Evolutionary conservation across 2,797 vertebrate species (phyloP).

Genomic region (Dicrostonyx torquatus): DNA sequence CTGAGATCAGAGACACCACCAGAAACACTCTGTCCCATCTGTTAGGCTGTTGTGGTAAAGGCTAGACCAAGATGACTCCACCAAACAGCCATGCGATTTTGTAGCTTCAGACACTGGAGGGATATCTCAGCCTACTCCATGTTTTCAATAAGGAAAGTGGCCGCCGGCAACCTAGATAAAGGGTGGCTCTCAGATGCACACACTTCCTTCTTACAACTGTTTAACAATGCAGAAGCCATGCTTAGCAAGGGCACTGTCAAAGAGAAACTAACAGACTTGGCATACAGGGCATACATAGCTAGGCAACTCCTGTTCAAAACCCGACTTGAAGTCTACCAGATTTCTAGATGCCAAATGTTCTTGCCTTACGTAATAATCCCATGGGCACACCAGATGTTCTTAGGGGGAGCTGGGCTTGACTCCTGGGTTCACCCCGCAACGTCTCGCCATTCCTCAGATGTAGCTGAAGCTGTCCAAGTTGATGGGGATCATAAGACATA

Average conservation of each 20-base stretch:
- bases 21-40: background rate
- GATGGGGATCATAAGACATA: background rate
- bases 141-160: background rate
- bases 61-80: background rate
- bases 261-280: background rate
- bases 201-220: background rate
- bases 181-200: background rate
- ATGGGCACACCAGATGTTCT: background rate
- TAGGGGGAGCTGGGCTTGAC: background rate
- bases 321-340: background rate
- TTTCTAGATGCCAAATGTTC: background rate
- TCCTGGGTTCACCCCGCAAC: background rate
- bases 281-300: background rate
- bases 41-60: background rate
- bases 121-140: background rate
- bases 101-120: background rate
- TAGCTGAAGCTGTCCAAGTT: background rate
- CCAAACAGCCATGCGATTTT: background rate
- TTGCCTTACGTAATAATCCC: background rate
- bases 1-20: background rate
- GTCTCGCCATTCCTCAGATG: background rate
- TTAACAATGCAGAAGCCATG: constrained; percentile 14
- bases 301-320: background rate
- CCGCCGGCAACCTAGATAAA: background rate
- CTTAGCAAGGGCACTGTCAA: background rate